Evolutionary conservation across 1,140 invertebrate species (phyloP).

Genomic region (Drosophila ohnishii): DNA sequence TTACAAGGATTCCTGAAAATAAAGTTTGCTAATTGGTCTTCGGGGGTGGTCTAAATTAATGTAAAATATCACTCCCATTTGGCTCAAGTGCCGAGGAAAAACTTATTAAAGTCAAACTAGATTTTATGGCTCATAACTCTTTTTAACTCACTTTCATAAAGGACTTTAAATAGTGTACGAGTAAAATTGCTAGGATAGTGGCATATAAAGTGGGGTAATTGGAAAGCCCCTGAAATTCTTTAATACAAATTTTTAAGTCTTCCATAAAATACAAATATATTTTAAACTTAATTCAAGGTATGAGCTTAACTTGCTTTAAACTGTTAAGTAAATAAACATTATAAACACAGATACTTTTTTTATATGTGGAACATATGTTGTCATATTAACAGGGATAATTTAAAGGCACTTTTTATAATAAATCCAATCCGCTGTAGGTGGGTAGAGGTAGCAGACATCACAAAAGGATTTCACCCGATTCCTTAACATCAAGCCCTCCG

Average conservation of each 20-base stretch:
- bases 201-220: background rate
- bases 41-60: constrained; percentile 9
- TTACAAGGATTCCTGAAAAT: constrained; percentile 14
- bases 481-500: background rate
- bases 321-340: background rate
- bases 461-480: background rate
- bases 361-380: constrained; percentile 2
- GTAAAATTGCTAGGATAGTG: background rate
- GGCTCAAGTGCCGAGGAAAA: background rate
- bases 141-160: constrained; percentile 1
- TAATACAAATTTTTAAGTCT: too few relatives aligned
- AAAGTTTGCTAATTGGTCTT: constrained; percentile 31
- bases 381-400: background rate
- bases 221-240: background rate
- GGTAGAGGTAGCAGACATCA: background rate
- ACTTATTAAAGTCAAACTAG: constrained; percentile 15
- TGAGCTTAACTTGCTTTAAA: background rate
- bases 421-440: background rate
- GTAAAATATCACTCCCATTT: constrained; percentile 15
- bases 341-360: background rate
- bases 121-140: constrained; percentile 1
- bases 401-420: background rate
- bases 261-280: background rate
- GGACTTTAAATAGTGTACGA: background rate
- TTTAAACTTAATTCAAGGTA: background rate